These are phyloP conservation scores for Ptychochromis oligacanthus DNA, from an alignment of 2,113 vertebrate species.

Conservation along the genomic window DNA sequence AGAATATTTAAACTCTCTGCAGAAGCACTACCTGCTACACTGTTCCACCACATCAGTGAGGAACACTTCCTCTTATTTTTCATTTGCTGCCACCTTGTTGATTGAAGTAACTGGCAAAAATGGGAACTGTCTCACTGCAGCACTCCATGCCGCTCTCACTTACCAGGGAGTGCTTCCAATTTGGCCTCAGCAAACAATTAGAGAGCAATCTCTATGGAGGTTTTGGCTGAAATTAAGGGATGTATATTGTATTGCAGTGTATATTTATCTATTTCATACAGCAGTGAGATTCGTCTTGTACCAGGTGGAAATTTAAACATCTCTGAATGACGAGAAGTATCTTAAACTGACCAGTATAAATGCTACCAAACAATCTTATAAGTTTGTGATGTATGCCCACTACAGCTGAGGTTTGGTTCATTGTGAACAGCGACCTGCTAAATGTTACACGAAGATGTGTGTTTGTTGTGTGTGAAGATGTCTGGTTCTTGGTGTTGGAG, in stretches of 20 bases:
- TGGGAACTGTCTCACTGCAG: not conserved
- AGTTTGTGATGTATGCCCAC: not conserved
- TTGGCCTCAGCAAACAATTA: constrained; percentile 3
- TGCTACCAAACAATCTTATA: not conserved
- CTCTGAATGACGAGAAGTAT: not conserved
- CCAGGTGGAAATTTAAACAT: not conserved
- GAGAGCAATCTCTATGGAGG: not conserved
- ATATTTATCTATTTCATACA: not conserved
- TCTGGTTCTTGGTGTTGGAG: too few relatives aligned
- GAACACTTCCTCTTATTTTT: not conserved
- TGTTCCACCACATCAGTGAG: not conserved
- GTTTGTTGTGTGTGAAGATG: too few relatives aligned
- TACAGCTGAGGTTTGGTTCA: not conserved
- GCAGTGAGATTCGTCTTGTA: not conserved
- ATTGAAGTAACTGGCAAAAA: constrained; percentile 6
- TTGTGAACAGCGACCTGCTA: not conserved
- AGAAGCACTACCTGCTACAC: not conserved
- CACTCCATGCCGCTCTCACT: not conserved
- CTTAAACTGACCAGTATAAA: not conserved
- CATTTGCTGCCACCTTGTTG: not conserved
- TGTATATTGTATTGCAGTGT: too few relatives aligned
- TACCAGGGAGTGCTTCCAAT: not conserved
- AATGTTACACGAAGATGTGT: not conserved
- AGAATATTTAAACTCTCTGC: constrained; percentile 18
- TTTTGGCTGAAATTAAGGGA: not conserved